Base-by-base conservation (phyloP, 2,888 invertebrate genomes). In the Ophioninae sp. region DNA sequence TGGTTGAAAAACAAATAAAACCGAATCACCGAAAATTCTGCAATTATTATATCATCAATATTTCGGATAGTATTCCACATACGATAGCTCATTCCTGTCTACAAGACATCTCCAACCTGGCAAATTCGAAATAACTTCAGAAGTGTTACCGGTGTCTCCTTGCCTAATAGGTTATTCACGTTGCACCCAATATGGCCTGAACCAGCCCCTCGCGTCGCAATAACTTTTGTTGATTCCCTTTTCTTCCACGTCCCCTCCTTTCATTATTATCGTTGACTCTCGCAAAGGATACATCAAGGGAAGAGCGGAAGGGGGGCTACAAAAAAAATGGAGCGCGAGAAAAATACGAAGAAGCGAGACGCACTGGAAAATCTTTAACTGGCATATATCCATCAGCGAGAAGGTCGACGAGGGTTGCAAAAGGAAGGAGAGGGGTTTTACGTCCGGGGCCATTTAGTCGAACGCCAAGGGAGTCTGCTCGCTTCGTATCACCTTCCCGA, bases 151-250 rank as follows among this genome's bases (percentile, higher is more conserved):
- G 51, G 72, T 76, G 67, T 80, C 69, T 30, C 73, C 81, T 67
- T 73, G 78, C 82, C 87, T 90, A 90, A 90, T 90, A 89, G 89
- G 87, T 85, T 90, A 90, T 90, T 90, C 89, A 90, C 90, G 90
- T 90, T 87, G 82, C 87, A 86, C 86, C 82, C 85, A 85, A 78
- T 85, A 51, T 51, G 86, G 82, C 75, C 77, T 82, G 64, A 77
- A 75, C 81, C 13, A 64, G 56, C 51, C 64, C 75, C 75, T 83
- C 80, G 83, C 84, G 84, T 81, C 83, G 86, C 85, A 74, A 64
- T 73, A 78, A 79, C 80, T 82, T 77, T 79, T 86, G 82, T 83
- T 81, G 78, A 67, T 75, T 61, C 79, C 56, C 23, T 64, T 20
- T 64, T 63, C n/a, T 17, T 65, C 17, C 51, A 9, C 13, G 13